Evolutionary conservation across 2,797 vertebrate genomes (phyloP), one percentile per base, ranked within the genome.

Genomic region (Cyclopterus lumpus): DNA sequence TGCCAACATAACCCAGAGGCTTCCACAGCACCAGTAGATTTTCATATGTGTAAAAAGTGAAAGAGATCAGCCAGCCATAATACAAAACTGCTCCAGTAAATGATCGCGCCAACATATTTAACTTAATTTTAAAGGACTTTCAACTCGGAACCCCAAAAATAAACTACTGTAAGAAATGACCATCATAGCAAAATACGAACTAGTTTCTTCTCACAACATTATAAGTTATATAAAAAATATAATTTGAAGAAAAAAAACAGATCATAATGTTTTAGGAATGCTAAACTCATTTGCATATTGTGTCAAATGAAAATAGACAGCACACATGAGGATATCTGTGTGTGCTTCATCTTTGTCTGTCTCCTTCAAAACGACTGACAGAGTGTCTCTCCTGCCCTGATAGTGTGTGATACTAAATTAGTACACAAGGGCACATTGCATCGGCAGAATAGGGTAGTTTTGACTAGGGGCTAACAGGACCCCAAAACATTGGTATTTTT

Each of bases 71-170:
- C n/a, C 22, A 36, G 63, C 46, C 53, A 10, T 3, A 28, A 85
- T 82, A 86, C 88, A 80, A 85, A 88, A 15, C 82, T 80, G 67
- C 36, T 44, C 58, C 59, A 58, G 66, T 26, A 72, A 9, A 66
- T 70, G 4, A 24, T 0, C 10, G 22, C 6, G 24, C 5, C 22
- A 14, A 53, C 24, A 26, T n/a, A 53, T 53, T 14, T 2, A 15
- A 24, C 14, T 12, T 15, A 26, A 49, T 11, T 48, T 10, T 11
- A 6, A 51, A 51, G 10, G n/a, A 53, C 12, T 53, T 14, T 26
- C 5, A 24, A 24, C 51, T 26, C 1, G 2, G 51, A 22, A 24
- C 5, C 22, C 6, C 22, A 15, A 53, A 22, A 24, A 51, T 10
- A 49, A 11, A 53, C 10, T 24, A 12, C 22, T 12, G 49, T 26